Evolutionary conservation across 2,113 vertebrate genomes (phyloP).

Genomic region (Kryptolebias marmoratus): DNA sequence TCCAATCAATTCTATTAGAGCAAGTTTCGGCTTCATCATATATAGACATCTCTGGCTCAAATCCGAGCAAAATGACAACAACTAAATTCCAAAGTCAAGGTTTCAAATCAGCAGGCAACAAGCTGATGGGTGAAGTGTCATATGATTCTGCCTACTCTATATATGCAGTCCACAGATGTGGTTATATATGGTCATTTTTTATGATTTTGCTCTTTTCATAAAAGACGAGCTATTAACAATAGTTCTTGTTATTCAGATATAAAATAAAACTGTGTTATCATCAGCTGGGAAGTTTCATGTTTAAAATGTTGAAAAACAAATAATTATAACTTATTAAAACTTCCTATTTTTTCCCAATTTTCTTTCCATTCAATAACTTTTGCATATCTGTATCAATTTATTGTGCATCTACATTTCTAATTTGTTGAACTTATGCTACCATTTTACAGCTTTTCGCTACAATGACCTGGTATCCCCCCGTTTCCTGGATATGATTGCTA

Average conservation of each 20-base stretch:
- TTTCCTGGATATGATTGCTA: slow-evolving; percentile 94
- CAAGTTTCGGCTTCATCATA: background rate
- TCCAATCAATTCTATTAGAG: background rate
- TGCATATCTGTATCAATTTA: background rate
- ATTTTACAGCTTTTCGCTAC: slow-evolving; percentile 91
- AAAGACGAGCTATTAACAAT: too few relatives aligned
- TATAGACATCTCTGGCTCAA: background rate
- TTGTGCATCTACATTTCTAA: background rate
- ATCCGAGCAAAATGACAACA: background rate
- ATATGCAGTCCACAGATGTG: too few relatives aligned
- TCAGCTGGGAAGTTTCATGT: background rate
- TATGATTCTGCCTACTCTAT: background rate
- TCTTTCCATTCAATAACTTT: background rate
- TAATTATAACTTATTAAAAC: too few relatives aligned
- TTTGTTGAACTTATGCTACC: background rate
- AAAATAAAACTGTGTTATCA: background rate
- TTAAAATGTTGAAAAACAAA: too few relatives aligned
- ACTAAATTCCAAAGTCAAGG: background rate
- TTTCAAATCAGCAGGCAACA: background rate
- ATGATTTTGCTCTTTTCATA: too few relatives aligned
- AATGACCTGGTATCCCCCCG: slow-evolving; percentile 97
- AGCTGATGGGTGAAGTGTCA: background rate
- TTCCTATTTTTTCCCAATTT: background rate
- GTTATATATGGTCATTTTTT: too few relatives aligned
- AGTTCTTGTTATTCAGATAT: too few relatives aligned